These are phyloP conservation scores for Dipodomys merriami DNA, from an alignment of 2,113 vertebrate species.

Conservation along the genomic window DNA sequence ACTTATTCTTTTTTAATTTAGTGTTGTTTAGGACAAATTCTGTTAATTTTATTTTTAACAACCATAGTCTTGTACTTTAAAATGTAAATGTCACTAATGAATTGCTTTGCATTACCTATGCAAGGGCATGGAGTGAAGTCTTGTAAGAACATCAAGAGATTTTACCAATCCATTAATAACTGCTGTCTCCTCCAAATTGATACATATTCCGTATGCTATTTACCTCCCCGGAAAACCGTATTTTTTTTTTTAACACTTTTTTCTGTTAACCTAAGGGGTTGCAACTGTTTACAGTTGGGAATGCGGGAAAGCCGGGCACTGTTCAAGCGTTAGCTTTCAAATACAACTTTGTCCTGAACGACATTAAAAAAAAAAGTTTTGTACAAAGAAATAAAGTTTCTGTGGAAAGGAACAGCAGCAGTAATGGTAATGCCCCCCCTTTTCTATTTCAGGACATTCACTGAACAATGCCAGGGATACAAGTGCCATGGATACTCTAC, in stretches of 20 bases:
- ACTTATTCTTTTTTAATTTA: slow-evolving; percentile 90
- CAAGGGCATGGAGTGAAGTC: slow-evolving; percentile 89
- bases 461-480: slow-evolving; percentile 99
- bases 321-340: slow-evolving; percentile 82
- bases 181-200: slow-evolving; percentile 74
- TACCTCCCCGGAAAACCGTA: slow-evolving; percentile 79
- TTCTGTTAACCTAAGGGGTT: slow-evolving; percentile 81
- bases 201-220: slow-evolving; percentile 59
- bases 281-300: slow-evolving; percentile 84
- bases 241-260: slow-evolving; percentile 77
- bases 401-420: neutral
- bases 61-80: slow-evolving; percentile 85
- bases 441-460: slow-evolving; percentile 96
- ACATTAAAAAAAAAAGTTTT: slow-evolving; percentile 91
- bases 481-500: slow-evolving; percentile 99
- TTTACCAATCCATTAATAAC: slow-evolving; percentile 81
- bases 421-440: slow-evolving; percentile 80
- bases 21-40: slow-evolving; percentile 99
- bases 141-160: slow-evolving; percentile 83
- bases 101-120: slow-evolving; percentile 91
- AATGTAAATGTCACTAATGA: slow-evolving; percentile 85
- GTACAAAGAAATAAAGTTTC: slow-evolving; percentile 55
- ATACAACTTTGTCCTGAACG: slow-evolving; percentile 95
- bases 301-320: slow-evolving; percentile 83
- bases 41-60: slow-evolving; percentile 90